Evolutionary conservation across 1,140 invertebrate genomes (phyloP), one percentile per base, ranked within the genome.

Genomic region (Listronotus bonariensis): DNA sequence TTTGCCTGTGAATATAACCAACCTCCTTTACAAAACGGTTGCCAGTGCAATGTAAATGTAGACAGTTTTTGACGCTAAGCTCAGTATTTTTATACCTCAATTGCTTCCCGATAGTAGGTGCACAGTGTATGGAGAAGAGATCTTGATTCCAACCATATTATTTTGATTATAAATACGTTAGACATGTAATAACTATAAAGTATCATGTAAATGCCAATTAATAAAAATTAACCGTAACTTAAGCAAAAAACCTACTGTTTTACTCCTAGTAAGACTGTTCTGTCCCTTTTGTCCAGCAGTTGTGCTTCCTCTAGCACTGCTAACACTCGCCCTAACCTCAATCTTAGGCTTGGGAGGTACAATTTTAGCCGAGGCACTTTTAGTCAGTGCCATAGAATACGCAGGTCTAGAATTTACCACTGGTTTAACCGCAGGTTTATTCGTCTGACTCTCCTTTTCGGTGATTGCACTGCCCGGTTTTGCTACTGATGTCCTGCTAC

Each of bases 331-430:
- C 20, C 65, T 55, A 32, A 63, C 72, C 32, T 77, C 69, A 45
- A 73, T 60, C 77, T 84, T 84, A 5, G 82, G 79, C 77, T 81
- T 83, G 43, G 81, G 78, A 11, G 67, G 26, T 8, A 74, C 70
- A 18, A 69, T 46, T 71, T 77, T 77, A 18, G 73, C 73, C 7
- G 75, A 67, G 57, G 73, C 66, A 62, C 67, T 78, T 54, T 71
- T 72, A 52, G 77, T 77, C 12, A 83, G 79, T 6, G 83, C 78
- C 0, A 77, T 77, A 8, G 82, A 81, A 73, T 84, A 83, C 7
- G 82, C 80, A 10, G 78, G 74, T 59, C 73, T 76, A n/a, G n/a
- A n/a, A n/a, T n/a, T n/a, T 14, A 60, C 51, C 11, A 63, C 36
- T 60, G 60, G 59, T 58, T 62, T 65, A 1, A 68, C 43, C 48